Evolutionary conservation across 2,888 invertebrate species (phyloP).

Genomic region (Hypomecis punctinalis): DNA sequence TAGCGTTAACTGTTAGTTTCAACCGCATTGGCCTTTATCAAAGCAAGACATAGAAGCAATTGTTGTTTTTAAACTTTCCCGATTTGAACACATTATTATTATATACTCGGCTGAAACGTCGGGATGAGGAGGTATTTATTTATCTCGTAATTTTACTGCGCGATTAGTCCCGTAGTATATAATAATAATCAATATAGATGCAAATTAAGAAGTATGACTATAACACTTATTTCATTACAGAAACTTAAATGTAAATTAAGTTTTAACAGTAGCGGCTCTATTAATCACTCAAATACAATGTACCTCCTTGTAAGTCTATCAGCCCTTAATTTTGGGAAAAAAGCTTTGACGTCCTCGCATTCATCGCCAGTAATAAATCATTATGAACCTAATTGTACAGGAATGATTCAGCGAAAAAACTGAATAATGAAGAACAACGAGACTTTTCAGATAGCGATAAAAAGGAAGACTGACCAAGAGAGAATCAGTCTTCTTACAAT

Average conservation of each 20-base stretch:
- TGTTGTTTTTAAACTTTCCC: no score
- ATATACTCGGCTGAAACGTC: no score
- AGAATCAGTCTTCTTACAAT: no score
- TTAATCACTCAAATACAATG: constrained; percentile 4
- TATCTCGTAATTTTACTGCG: no score
- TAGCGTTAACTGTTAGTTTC: no score
- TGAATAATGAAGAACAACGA: constrained; percentile 6
- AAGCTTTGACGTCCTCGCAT: not conserved
- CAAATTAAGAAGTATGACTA: no score
- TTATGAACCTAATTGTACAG: constrained; percentile 17
- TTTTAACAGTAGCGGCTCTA: not conserved
- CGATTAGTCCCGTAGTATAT: no score
- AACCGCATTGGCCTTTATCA: no score
- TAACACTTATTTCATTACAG: not conserved
- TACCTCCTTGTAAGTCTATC: not conserved
- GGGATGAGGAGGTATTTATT: no score
- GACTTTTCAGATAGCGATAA: not conserved
- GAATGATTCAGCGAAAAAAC: constrained; percentile 21
- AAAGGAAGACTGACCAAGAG: not conserved
- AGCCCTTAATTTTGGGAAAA: constrained; percentile 4
- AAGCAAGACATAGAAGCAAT: no score
- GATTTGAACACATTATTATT: no score
- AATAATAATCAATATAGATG: no score
- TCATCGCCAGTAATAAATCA: constrained; percentile 19
- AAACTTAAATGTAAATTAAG: constrained; percentile 3